Percentiles rank a stretch among this genome's conserved stretches.
Conservation (phyloP, 2,888 invertebrate genomes). For the Drosophila paranaensis region DNA sequence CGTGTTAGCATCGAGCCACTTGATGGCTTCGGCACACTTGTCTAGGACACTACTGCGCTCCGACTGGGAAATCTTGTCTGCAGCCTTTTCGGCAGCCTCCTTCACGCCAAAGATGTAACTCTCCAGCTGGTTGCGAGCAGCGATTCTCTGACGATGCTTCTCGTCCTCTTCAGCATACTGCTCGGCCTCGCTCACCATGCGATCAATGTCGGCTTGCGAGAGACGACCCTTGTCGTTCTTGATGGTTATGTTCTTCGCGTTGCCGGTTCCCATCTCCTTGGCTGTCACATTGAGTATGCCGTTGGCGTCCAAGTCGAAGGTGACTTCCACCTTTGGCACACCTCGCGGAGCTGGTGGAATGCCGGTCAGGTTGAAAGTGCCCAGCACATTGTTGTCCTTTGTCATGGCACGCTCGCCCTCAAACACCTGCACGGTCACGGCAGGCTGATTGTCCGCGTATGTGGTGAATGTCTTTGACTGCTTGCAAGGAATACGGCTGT, state of each 20-base stretch:
- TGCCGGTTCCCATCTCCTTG: slow-evolving; percentile 88
- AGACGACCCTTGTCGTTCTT: slow-evolving; percentile 93
- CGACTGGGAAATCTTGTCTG: slow-evolving; percentile 84
- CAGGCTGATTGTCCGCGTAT: slow-evolving; percentile 92
- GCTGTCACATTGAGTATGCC: slow-evolving; percentile 97
- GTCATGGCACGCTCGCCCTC: slow-evolving; percentile 95
- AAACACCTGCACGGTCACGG: slow-evolving; percentile 90
- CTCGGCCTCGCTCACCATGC: slow-evolving; percentile 91
- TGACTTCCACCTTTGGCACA: slow-evolving; percentile 94
- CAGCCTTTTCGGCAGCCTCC: slow-evolving; percentile 88
- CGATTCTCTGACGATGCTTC: slow-evolving; percentile 88
- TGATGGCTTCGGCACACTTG: slow-evolving; percentile 88
- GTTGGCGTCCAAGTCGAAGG: slow-evolving; percentile 94
- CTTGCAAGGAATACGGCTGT: slow-evolving; percentile 90
- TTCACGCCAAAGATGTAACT: slow-evolving; percentile 88
- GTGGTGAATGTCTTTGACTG: slow-evolving; percentile 91
- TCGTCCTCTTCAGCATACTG: slow-evolving; percentile 90
- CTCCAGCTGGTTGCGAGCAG: slow-evolving; percentile 90
- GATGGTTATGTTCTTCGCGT: slow-evolving; percentile 91
- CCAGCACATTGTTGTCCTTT: slow-evolving; percentile 96
- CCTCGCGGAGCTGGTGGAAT: slow-evolving; percentile 97
- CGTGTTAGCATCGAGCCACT: slow-evolving; percentile 91
- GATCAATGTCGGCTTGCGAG: slow-evolving; percentile 92
- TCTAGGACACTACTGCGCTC: slow-evolving; percentile 67
- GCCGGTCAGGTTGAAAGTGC: slow-evolving; percentile 97